Evolutionary conservation across 2,888 invertebrate genomes (phyloP), one percentile per base, ranked within the genome.

Genomic region (Brachyptera risi): DNA sequence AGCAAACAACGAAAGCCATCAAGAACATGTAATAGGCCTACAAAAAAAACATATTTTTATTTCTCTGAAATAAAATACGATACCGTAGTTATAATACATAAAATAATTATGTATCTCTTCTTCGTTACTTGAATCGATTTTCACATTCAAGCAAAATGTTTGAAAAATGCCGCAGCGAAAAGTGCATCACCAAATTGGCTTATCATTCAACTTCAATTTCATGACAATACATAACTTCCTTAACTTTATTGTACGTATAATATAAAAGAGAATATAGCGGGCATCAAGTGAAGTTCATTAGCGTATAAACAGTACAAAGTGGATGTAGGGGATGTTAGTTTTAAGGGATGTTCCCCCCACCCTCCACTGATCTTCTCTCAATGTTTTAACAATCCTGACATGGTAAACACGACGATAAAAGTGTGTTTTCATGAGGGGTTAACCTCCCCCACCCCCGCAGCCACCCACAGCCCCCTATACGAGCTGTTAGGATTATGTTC

Each of bases 261-360:
- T 31, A n/a, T 47, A 35, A 54, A 54, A 54, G 35, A 31, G 54
- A 54, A 54, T 54, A 35, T 35, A 17, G 35, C 17, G 31, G 17
- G 21, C 5, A 26, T 54, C 17, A 54, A 54, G 54, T 37, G 54
- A 35, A 21, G 54, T 54, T 54, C 54, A 54, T 54, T 54, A 54
- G 54, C 37, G 35, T 37, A 54, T 54, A 54, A 54, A 54, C 54
- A 21, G 54, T 21, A 54, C 54, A 54, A 54, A 54, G 54, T 11
- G 51, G 13, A 35, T 23, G 49, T 23, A 19, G 23, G 54, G 54
- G 54, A 54, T 54, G 54, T 54, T 31, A 54, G 54, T 37, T 37
- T n/a, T 54, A 37, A 54, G 54, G 54, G 54, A 54, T 54, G 54
- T 37, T 47, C 47, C 17, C 21, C 47, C 24, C 15, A n/a, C 40